Evolutionary conservation across 2,113 vertebrate genomes (phyloP).

Genomic region (Perca schrenkii): DNA sequence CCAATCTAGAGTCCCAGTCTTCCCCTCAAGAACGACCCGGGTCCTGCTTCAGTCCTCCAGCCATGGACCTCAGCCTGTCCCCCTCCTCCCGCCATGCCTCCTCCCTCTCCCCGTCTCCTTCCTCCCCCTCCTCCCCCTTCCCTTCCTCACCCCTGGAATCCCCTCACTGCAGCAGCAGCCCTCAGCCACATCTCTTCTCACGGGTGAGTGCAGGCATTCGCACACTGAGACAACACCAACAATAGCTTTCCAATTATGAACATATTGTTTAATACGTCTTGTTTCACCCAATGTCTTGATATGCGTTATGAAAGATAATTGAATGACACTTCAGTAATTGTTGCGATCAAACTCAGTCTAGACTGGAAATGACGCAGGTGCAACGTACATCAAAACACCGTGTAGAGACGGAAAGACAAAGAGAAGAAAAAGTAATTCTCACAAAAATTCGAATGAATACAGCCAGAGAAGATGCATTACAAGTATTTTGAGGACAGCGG

Average conservation of each 20-base stretch:
- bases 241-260: not conserved
- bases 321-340: no score
- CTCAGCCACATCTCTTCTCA: conserved; percentile 79
- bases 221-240: not conserved
- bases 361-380: no score
- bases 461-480: no score
- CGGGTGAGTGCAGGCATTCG: conserved; percentile 81
- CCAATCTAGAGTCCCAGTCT: conserved; percentile 68
- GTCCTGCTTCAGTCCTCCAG: conserved; percentile 84
- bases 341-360: no score
- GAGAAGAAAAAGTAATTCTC: no score
- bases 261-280: no score
- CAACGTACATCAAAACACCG: no score
- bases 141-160: conserved; percentile 82
- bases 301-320: no score
- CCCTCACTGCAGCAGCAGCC: conserved; percentile 84
- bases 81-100: conserved; percentile 86
- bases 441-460: no score
- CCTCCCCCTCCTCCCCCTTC: conserved; percentile 82
- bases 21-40: conserved; percentile 84
- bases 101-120: conserved; percentile 88
- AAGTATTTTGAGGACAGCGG: no score
- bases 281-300: no score
- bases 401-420: no score
- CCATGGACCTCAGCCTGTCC: conserved; percentile 92